Conservation (phyloP, 2,888 invertebrate species). For the Aricia artaxerxes region DNA sequence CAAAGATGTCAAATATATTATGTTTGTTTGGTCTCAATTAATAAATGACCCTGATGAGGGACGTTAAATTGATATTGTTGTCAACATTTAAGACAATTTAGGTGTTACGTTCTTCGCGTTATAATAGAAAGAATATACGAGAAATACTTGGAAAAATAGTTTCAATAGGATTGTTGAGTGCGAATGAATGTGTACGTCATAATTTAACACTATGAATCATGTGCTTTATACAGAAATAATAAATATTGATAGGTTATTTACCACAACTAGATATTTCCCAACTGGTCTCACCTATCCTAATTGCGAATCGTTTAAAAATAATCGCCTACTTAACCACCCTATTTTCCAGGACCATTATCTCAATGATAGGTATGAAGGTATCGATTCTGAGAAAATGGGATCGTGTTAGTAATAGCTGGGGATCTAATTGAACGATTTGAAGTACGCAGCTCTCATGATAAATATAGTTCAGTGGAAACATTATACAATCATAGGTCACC, state of each 20-base stretch:
- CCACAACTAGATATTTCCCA: neutral
- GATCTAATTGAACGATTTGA: constrained; percentile 32
- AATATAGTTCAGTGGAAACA: constrained; percentile 53
- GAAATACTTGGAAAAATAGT: neutral
- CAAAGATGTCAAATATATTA: neutral
- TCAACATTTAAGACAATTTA: neutral
- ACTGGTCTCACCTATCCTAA: neutral
- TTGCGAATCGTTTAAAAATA: constrained; percentile 13
- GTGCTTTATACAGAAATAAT: neutral
- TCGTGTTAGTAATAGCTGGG: constrained; percentile 27
- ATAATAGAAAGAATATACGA: neutral
- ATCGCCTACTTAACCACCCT: neutral
- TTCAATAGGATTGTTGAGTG: neutral
- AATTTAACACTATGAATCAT: neutral
- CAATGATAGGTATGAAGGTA: constrained; percentile 15
- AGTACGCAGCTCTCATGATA: constrained; percentile 48
- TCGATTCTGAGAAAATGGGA: constrained; percentile 20
- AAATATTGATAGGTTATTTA: neutral
- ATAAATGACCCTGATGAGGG: neutral
- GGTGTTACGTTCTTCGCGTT: neutral
- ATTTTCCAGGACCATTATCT: constrained; percentile 22
- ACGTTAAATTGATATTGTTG: neutral
- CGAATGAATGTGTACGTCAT: neutral
- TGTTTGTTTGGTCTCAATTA: neutral
- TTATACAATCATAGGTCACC: constrained; percentile 69